phyloP scores from a whole-genome alignment of 2,888 invertebrate species.

The Lithosia quadra region DNA sequence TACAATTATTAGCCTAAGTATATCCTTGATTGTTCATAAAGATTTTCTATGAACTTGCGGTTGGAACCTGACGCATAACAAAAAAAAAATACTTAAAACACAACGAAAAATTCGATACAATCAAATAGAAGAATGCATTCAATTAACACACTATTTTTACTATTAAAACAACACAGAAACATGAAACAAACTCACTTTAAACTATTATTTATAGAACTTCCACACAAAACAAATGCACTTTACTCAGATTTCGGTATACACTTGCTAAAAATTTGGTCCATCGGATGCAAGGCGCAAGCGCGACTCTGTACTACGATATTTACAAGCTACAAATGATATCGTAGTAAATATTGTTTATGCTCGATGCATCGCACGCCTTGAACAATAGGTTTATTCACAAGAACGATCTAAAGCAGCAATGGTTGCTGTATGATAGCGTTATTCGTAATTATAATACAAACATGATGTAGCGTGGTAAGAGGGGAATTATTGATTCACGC shows the following conservation, averaged over 20 bases:
- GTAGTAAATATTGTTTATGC: not conserved
- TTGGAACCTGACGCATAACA: not conserved
- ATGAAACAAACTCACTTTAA: slow-evolving; percentile 69
- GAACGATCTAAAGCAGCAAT: slow-evolving; percentile 49
- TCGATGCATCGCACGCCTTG: slow-evolving; percentile 56
- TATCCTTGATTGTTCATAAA: not conserved
- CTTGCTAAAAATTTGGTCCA: slow-evolving; percentile 77
- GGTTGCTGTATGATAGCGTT: slow-evolving; percentile 34
- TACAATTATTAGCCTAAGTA: too few relatives aligned
- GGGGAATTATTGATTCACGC: slow-evolving; percentile 80
- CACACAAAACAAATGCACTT: slow-evolving; percentile 75
- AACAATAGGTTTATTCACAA: rapidly evolving
- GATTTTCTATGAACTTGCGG: not conserved
- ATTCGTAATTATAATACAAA: slow-evolving; percentile 5
- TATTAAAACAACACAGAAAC: slow-evolving; percentile 12
- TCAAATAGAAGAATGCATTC: slow-evolving; percentile 6
- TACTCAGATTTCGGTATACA: slow-evolving; percentile 72
- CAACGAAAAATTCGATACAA: slow-evolving; percentile 33
- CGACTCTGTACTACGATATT: slow-evolving; percentile 55
- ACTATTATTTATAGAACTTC: slow-evolving; percentile 60
- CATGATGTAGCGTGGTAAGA: slow-evolving; percentile 47
- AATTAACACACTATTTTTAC: not conserved
- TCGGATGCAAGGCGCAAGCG: slow-evolving; percentile 81
- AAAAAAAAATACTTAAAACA: slow-evolving; percentile 19
- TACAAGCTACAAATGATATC: slow-evolving; percentile 55